Percentiles rank a stretch among this genome's conserved stretches.
These are phyloP conservation scores for Dasyurus viverrinus DNA, from an alignment of 2,113 vertebrate species.

Conservation along the genomic window DNA sequence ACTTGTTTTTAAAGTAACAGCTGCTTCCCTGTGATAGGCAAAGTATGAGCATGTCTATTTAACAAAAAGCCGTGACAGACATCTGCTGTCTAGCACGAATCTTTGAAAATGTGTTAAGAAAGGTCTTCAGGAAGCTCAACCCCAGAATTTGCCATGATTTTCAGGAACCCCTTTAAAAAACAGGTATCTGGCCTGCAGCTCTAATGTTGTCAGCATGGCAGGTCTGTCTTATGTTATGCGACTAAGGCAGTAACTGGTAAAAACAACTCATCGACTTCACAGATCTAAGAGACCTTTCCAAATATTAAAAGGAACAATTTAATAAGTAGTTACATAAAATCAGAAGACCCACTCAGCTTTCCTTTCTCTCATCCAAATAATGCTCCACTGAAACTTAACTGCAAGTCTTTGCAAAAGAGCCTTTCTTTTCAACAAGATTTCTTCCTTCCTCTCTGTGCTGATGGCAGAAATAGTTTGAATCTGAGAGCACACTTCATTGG, in stretches of 20 bases:
- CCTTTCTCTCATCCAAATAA: accelerated
- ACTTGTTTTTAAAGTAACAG: not conserved
- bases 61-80: not conserved
- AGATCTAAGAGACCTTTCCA: accelerated
- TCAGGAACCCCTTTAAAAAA: accelerated
- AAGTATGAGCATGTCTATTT: not conserved
- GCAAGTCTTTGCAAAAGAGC: not conserved
- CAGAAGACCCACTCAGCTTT: not conserved
- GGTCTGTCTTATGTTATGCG: accelerated
- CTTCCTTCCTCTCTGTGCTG: no score
- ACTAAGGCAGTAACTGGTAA: accelerated
- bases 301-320: not conserved
- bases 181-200: accelerated
- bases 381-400: not conserved
- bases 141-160: not conserved
- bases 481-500: not conserved
- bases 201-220: accelerated
- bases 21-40: not conserved
- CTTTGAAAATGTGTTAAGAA: not conserved
- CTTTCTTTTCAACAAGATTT: not conserved
- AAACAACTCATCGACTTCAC: accelerated
- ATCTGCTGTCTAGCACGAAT: not conserved
- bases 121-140: accelerated
- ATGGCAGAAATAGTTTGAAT: not conserved
- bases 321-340: not conserved